These are phyloP conservation scores for Chondrilla cf. caribensis DNA, from an alignment of 37 sponge, comb jelly and placozoan genomes.

Conservation along the genomic window DNA sequence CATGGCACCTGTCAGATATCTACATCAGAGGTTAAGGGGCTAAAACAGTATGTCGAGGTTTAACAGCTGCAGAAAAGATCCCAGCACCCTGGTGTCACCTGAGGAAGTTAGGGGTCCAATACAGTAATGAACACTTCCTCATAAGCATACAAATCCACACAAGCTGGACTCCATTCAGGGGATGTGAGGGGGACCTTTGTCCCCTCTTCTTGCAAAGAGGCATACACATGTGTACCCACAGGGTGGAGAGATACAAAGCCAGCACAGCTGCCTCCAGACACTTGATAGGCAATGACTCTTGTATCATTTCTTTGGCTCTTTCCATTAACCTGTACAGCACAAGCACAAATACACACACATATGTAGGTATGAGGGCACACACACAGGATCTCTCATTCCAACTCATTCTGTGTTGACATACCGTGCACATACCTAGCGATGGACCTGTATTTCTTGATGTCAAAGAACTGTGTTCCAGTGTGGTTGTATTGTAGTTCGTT, in stretches of 20 bases:
- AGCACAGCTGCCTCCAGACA: slow-evolving; percentile 95
- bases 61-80: neutral
- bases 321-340: slow-evolving; percentile 81
- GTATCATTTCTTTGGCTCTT: slow-evolving; percentile 85
- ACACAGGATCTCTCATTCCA: too few relatives aligned
- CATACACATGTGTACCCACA: too few relatives aligned
- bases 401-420: neutral
- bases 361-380: too few relatives aligned
- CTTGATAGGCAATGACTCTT: slow-evolving; percentile 92
- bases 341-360: neutral
- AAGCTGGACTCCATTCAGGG: too few relatives aligned
- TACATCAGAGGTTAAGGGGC: neutral
- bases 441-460: slow-evolving; percentile 82
- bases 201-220: too few relatives aligned
- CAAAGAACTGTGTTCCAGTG: slow-evolving; percentile 98
- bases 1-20: slow-evolving; percentile 68
- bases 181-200: too few relatives aligned
- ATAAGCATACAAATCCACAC: neutral
- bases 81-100: neutral
- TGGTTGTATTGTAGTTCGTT: slow-evolving; percentile 73
- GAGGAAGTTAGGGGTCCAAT: neutral
- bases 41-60: neutral
- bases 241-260: slow-evolving; percentile 82
- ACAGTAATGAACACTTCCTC: neutral
- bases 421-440: slow-evolving; percentile 55